Evolutionary conservation across 2,888 invertebrate species (phyloP).

Genomic region (Spodoptera picta): DNA sequence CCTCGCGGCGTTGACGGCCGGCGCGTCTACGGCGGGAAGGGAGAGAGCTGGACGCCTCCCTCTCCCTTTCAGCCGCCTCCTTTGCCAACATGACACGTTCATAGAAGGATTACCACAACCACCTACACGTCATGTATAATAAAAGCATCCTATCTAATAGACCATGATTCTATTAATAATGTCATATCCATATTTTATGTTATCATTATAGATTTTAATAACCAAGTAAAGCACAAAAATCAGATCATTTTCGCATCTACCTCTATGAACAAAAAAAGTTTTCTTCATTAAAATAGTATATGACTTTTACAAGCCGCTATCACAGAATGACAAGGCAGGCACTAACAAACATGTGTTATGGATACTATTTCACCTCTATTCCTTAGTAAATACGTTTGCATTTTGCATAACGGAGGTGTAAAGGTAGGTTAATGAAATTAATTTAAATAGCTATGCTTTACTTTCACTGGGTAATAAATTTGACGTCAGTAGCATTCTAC

Average conservation of each 20-base stretch:
- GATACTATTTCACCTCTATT: constrained; percentile 20
- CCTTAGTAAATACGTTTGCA: constrained; percentile 14
- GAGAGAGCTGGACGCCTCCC: too few species aligned
- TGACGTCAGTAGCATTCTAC: constrained; percentile 35
- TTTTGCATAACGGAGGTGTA: constrained; percentile 9
- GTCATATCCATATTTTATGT: too few species aligned
- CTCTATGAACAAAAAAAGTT: constrained; percentile 46
- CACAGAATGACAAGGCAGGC: constrained; percentile 28
- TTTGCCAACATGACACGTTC: too few species aligned
- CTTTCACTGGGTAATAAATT: constrained; percentile 55
- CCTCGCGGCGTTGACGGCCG: too few species aligned
- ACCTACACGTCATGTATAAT: too few species aligned
- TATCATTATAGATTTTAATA: too few species aligned
- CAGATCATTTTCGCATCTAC: constrained; percentile 40
- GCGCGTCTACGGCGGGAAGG: too few species aligned
- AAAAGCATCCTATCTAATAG: too few species aligned
- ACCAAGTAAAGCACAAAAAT: constrained; percentile 1
- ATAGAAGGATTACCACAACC: too few species aligned
- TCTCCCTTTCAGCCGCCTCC: too few species aligned
- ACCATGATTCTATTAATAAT: too few species aligned
- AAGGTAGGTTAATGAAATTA: constrained; percentile 46
- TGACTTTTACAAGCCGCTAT: constrained; percentile 37
- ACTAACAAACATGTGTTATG: constrained; percentile 6
- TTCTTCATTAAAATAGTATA: constrained; percentile 52
- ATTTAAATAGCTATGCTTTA: constrained; percentile 49